Evolutionary conservation across 2,797 vertebrate genomes (phyloP).

Genomic region (Anguilla marmorata): DNA sequence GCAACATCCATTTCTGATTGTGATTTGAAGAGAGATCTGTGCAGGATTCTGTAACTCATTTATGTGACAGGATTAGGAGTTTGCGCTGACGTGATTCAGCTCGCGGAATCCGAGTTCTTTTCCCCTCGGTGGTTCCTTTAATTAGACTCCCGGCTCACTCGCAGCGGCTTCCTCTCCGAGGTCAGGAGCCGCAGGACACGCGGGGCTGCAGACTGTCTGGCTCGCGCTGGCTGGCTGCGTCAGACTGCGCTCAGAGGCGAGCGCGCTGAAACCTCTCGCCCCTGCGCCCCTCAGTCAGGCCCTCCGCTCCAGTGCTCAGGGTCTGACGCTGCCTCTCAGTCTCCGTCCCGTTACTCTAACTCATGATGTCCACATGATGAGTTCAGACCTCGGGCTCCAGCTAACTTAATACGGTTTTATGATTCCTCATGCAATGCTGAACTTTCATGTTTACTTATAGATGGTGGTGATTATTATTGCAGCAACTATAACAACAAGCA

Average conservation of each 20-base stretch:
- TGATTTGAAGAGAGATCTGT: background rate
- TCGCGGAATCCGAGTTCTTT: background rate
- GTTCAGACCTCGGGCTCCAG: slow-evolving; percentile 39
- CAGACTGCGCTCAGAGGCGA: background rate
- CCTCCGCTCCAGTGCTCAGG: slow-evolving; percentile 47
- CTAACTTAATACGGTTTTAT: slow-evolving; percentile 6
- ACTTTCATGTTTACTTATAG: too few species aligned
- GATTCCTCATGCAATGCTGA: background rate
- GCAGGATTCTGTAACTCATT: background rate
- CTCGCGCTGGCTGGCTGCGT: background rate
- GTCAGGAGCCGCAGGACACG: background rate
- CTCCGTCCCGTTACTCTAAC: slow-evolving; percentile 49
- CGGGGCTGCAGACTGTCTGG: slow-evolving; percentile 17
- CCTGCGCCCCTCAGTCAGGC: slow-evolving; percentile 45
- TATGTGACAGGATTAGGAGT: background rate
- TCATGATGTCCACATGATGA: slow-evolving; percentile 64
- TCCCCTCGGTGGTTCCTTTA: background rate
- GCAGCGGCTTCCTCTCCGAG: background rate
- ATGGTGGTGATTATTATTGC: too few species aligned
- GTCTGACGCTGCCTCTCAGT: slow-evolving; percentile 33
- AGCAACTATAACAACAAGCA: too few species aligned
- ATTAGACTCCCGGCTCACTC: slow-evolving; percentile 10
- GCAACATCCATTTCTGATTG: background rate
- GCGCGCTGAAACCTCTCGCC: slow-evolving; percentile 38
- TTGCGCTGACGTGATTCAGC: background rate